Conservation (phyloP, 1,140 invertebrate species). For the Cherax destructor region DNA sequence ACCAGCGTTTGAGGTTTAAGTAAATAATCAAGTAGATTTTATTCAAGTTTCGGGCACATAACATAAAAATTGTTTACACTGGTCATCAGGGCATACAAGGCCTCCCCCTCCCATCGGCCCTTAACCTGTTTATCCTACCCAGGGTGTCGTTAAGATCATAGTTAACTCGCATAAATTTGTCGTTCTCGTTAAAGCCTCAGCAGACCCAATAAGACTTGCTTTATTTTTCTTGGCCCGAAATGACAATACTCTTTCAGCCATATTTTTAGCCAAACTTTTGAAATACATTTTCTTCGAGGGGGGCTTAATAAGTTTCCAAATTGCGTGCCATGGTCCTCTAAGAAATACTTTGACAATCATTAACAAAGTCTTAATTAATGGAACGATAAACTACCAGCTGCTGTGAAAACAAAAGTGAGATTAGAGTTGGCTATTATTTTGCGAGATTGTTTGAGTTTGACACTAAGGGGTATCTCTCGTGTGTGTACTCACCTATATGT, state of each 20-base stretch:
- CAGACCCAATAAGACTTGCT: slow-evolving; percentile 4
- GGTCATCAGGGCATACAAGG: too few relatives aligned
- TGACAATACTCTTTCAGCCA: slow-evolving; percentile 18
- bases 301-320: slow-evolving; percentile 13
- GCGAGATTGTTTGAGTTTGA: background rate
- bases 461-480: too few relatives aligned
- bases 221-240: slow-evolving; percentile 3
- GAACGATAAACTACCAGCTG: slow-evolving; percentile 15
- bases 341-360: slow-evolving; percentile 30
- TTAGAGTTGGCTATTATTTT: slow-evolving; percentile 32
- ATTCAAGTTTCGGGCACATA: too few relatives aligned
- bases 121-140: too few relatives aligned
- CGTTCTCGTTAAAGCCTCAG: background rate
- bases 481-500: too few relatives aligned
- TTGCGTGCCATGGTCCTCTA: background rate
- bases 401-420: slow-evolving; percentile 24
- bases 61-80: too few relatives aligned
- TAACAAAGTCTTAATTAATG: slow-evolving; percentile 40
- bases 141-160: too few relatives aligned
- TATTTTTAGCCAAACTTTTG: slow-evolving; percentile 5
- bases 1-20: too few relatives aligned
- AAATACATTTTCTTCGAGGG: slow-evolving; percentile 16
- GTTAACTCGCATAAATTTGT: background rate
- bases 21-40: too few relatives aligned
- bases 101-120: too few relatives aligned